These are phyloP conservation scores for Sinocyclocheilus maitianheensis DNA, from an alignment of 2,113 vertebrate species.

Conservation along the genomic window DNA sequence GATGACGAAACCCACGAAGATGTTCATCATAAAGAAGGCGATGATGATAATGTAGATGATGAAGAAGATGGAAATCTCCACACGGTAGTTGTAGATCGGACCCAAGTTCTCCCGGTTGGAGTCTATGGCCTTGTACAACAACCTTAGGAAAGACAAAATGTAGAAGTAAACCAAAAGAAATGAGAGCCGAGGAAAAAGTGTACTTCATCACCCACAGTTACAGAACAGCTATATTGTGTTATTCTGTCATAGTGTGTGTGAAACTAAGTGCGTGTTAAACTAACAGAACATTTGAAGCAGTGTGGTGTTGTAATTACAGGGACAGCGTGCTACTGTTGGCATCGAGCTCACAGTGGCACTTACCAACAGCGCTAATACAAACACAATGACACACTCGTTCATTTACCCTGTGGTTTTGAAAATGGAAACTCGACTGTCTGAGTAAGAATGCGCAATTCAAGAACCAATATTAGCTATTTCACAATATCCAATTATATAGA, in stretches of 20 bases:
- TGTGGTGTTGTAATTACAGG: slow-evolving; percentile 32
- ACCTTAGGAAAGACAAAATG: slow-evolving; percentile 70
- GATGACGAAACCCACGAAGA: slow-evolving; percentile 99
- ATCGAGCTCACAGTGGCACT: slow-evolving; percentile 21
- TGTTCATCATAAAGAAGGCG: slow-evolving; percentile 99
- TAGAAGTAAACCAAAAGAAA: not conserved
- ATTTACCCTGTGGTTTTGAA: slow-evolving; percentile 8
- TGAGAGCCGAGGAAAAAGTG: not conserved
- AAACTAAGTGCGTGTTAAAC: not conserved
- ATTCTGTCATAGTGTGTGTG: slow-evolving; percentile 13
- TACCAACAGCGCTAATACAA: slow-evolving; percentile 22
- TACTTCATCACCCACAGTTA: not conserved
- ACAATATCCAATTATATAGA: not conserved
- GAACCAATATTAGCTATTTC: not conserved
- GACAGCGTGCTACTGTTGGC: slow-evolving; percentile 16
- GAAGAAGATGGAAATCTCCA: slow-evolving; percentile 99
- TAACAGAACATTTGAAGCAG: slow-evolving; percentile 34
- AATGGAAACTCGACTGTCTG: not conserved
- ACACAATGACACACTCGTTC: slow-evolving; percentile 15
- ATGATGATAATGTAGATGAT: slow-evolving; percentile 99
- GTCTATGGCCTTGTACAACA: slow-evolving; percentile 97
- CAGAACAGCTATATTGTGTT: not conserved
- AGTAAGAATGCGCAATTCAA: not conserved
- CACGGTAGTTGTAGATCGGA: slow-evolving; percentile 95
- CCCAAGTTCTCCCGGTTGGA: slow-evolving; percentile 95